phyloP scores from a whole-genome alignment of 2,113 vertebrate genomes.

The Thalassoma bifasciatum region DNA sequence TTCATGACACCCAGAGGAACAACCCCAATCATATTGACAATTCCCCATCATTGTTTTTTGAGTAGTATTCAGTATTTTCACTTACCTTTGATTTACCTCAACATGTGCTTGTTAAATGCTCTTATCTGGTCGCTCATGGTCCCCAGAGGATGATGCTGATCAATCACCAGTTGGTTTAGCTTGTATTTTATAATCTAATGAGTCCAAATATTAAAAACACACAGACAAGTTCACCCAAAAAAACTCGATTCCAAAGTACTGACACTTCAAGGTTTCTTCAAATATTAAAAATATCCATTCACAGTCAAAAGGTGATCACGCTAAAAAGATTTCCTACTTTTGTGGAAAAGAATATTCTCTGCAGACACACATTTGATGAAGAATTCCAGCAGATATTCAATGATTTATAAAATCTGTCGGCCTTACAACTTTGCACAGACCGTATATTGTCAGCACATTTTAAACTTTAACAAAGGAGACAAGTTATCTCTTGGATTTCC shows the following conservation, averaged over 20 bases:
- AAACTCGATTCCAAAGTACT: background rate
- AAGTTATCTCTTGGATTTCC: slow-evolving; percentile 32
- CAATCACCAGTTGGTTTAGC: too few species aligned
- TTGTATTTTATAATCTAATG: background rate
- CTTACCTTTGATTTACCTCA: too few species aligned
- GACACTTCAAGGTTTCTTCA: background rate
- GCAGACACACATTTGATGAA: slow-evolving; percentile 6
- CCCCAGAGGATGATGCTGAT: too few species aligned
- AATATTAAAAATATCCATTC: background rate
- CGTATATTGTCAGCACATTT: slow-evolving; percentile 50
- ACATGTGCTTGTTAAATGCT: too few species aligned
- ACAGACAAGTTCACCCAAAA: background rate
- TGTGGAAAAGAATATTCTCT: background rate
- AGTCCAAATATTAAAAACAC: background rate
- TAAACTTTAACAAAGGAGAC: slow-evolving; percentile 46
- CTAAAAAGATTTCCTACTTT: background rate
- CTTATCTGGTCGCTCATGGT: too few species aligned
- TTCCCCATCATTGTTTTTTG: too few species aligned
- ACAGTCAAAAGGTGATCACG: background rate
- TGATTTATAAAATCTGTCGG: slow-evolving; percentile 18
- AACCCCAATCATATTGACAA: too few species aligned
- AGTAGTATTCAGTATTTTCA: too few species aligned
- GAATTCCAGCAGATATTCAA: slow-evolving; percentile 5
- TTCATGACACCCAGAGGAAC: too few species aligned
- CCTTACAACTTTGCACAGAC: slow-evolving; percentile 31